Percentiles rank a stretch among this genome's conserved stretches.
These are phyloP conservation scores for Luffia ferchaultella DNA, from an alignment of 2,888 invertebrate genomes.

Conservation along the genomic window DNA sequence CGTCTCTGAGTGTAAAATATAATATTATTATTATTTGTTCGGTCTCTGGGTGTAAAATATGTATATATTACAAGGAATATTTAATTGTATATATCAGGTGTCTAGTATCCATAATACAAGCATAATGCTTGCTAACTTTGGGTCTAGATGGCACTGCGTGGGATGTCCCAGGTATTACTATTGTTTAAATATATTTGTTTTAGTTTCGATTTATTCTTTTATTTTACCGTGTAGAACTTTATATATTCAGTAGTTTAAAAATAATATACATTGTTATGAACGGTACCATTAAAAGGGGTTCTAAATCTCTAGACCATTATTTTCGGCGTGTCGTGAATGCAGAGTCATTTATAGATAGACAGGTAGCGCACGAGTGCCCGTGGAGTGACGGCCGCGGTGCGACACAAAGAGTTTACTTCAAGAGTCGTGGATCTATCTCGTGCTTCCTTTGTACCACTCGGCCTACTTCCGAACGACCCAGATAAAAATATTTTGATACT, in stretches of 20 bases:
- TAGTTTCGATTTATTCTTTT: not conserved
- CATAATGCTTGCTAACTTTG: no score
- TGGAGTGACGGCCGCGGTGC: not conserved
- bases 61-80: no score
- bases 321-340: not conserved
- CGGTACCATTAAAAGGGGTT: not conserved
- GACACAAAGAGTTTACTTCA: not conserved
- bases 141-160: no score
- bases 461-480: not conserved
- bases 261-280: not conserved
- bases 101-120: no score
- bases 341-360: not conserved
- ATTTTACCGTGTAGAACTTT: not conserved
- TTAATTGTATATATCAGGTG: no score
- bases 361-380: not conserved
- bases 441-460: not conserved
- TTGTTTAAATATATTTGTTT: not conserved
- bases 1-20: no score
- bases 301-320: not conserved
- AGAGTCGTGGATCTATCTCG: not conserved
- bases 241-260: not conserved
- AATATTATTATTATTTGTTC: no score
- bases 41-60: no score
- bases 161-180: no score
- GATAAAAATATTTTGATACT: not conserved